Conservation (phyloP, 2,888 invertebrate genomes). For the Cephus nigrinus region DNA sequence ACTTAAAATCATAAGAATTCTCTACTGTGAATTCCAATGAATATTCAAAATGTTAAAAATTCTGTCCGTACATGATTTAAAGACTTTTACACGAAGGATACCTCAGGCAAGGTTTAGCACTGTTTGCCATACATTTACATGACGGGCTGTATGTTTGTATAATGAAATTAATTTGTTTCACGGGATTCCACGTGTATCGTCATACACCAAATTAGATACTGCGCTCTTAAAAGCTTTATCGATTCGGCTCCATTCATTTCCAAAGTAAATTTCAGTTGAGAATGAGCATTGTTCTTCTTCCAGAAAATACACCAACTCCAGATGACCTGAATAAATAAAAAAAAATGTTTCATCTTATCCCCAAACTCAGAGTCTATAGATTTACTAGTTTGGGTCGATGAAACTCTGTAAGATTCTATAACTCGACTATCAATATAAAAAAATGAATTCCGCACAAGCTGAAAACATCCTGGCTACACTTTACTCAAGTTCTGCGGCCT, state of each 20-base stretch:
- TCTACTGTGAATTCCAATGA: neutral
- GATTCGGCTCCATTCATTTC: neutral
- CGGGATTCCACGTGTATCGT: constrained; percentile 4
- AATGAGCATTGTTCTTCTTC: neutral
- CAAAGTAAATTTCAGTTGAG: neutral
- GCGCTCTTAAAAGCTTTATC: neutral
- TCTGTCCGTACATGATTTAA: neutral
- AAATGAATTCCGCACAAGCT: constrained; percentile 44
- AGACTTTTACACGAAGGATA: neutral
- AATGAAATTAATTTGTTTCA: constrained; percentile 18
- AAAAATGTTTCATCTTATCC: neutral
- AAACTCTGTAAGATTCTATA: neutral
- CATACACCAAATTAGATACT: constrained; percentile 10
- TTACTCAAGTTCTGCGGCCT: constrained; percentile 42
- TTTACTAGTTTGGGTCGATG: neutral
- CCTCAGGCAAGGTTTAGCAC: neutral
- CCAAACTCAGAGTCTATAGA: neutral
- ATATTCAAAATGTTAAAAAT: neutral
- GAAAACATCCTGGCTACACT: constrained; percentile 46
- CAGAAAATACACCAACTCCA: neutral
- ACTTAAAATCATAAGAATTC: neutral
- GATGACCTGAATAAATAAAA: neutral
- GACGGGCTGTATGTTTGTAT: constrained; percentile 13
- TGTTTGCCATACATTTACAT: neutral
- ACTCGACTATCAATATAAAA: neutral